Conservation (phyloP, 30 jellyfish, hydroid and myxozoan species). For the Hydra vulgaris region DNA sequence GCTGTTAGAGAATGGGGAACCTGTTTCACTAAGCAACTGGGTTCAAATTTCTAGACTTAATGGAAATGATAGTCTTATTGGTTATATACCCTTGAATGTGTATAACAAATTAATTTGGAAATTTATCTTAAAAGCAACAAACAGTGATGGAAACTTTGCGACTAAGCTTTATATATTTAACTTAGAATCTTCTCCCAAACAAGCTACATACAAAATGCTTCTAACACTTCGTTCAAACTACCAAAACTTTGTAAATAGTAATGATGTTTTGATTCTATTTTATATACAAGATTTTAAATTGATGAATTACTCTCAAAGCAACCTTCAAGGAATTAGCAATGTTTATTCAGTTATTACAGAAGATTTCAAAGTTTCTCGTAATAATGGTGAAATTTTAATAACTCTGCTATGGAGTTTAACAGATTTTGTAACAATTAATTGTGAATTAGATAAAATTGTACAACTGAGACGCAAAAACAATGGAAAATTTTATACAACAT, state of each 20-base stretch:
- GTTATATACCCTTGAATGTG: neutral
- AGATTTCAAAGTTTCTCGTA: slow-evolving; percentile 16
- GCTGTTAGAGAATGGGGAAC: slow-evolving; percentile 32
- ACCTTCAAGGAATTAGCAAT: slow-evolving; percentile 11
- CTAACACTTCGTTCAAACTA: neutral
- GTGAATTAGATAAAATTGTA: slow-evolving; percentile 26
- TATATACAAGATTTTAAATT: slow-evolving; percentile 22
- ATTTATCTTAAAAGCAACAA: slow-evolving; percentile 59
- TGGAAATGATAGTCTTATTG: neutral
- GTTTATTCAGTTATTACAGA: slow-evolving; percentile 10
- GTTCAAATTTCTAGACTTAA: neutral
- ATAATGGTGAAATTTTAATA: slow-evolving; percentile 7
- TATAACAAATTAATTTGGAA: neutral
- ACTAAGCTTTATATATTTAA: slow-evolving; percentile 2
- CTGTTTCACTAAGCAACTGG: slow-evolving; percentile 47
- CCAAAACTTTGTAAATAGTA: neutral
- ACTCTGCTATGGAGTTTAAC: slow-evolving; percentile 41
- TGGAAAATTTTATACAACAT: slow-evolving; percentile 21
- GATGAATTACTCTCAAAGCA: neutral
- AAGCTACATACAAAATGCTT: slow-evolving; percentile 2
- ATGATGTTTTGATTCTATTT: slow-evolving; percentile 47
- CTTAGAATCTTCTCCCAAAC: slow-evolving; percentile 7
- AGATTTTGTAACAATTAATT: slow-evolving; percentile 18
- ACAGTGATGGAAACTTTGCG: slow-evolving; percentile 29
- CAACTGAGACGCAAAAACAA: slow-evolving; percentile 37